Conservation (phyloP, 2,888 invertebrate genomes). For the Pollenia griseotomentosa region DNA sequence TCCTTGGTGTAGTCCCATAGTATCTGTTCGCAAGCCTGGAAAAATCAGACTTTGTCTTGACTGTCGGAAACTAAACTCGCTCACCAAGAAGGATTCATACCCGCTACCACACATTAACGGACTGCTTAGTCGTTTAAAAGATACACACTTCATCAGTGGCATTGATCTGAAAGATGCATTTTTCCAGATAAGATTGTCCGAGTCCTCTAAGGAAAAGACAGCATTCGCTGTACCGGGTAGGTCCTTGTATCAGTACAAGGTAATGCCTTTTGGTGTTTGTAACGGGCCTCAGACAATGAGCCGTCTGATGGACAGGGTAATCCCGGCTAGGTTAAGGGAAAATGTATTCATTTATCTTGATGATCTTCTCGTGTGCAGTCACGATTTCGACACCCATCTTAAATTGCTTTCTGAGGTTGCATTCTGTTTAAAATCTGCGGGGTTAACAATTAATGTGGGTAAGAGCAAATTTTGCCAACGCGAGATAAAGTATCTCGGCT, state of each 20-base stretch:
- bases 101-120: slow-evolving; percentile 66
- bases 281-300: slow-evolving; percentile 71
- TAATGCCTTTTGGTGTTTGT: slow-evolving; percentile 74
- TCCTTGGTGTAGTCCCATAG: slow-evolving; percentile 53
- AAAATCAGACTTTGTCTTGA: slow-evolving; percentile 65
- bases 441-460: slow-evolving; percentile 59
- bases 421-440: background rate
- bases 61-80: slow-evolving; percentile 55
- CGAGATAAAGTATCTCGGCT: slow-evolving; percentile 52
- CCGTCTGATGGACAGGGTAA: slow-evolving; percentile 55
- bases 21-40: slow-evolving; percentile 51
- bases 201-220: slow-evolving; percentile 71
- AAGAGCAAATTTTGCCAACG: slow-evolving; percentile 20
- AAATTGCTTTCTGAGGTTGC: background rate
- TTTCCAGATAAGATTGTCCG: slow-evolving; percentile 54
- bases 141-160: slow-evolving; percentile 61
- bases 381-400: slow-evolving; percentile 29
- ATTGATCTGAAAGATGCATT: slow-evolving; percentile 64
- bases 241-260: slow-evolving; percentile 69
- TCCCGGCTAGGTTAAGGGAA: slow-evolving; percentile 32
- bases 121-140: slow-evolving; percentile 49
- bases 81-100: slow-evolving; percentile 65
- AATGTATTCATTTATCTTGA: slow-evolving; percentile 39
- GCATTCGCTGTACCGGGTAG: slow-evolving; percentile 76
- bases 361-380: slow-evolving; percentile 25